These are phyloP conservation scores for Rhabdornis inornatus DNA, from an alignment of 2,113 vertebrate species.

Conservation along the genomic window DNA sequence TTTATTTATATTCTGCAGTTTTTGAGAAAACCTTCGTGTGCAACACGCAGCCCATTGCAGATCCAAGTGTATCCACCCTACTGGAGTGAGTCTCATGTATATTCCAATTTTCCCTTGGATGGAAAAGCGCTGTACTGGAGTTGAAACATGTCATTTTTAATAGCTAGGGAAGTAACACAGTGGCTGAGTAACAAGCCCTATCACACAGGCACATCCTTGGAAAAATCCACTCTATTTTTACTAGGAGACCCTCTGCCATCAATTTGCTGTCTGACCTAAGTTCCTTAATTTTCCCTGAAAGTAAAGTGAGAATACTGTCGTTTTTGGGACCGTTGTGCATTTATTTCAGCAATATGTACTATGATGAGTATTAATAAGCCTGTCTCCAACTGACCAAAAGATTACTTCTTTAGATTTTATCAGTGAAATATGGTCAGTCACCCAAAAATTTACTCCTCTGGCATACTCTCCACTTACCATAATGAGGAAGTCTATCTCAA, in stretches of 20 bases:
- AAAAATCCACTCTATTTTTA: not conserved
- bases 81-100: not conserved
- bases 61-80: not conserved
- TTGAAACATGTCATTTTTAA: not conserved
- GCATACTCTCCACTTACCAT: not conserved
- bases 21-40: not conserved
- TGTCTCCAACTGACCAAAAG: not conserved
- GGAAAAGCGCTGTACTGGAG: not conserved
- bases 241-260: not conserved
- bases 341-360: not conserved
- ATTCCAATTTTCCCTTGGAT: not conserved
- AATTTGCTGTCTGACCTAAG: not conserved
- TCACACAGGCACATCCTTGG: not conserved
- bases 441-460: constrained; percentile 22
- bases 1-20: not conserved
- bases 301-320: not conserved
- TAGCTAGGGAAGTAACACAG: not conserved
- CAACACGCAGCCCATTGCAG: not conserved
- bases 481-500: constrained; percentile 36
- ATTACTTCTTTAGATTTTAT: constrained; percentile 13
- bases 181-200: not conserved
- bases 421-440: constrained; percentile 17
- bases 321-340: not conserved
- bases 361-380: not conserved
- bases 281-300: not conserved